Conservation (phyloP, 2,113 vertebrate genomes). For the Sphaerodactylus townsendi region DNA sequence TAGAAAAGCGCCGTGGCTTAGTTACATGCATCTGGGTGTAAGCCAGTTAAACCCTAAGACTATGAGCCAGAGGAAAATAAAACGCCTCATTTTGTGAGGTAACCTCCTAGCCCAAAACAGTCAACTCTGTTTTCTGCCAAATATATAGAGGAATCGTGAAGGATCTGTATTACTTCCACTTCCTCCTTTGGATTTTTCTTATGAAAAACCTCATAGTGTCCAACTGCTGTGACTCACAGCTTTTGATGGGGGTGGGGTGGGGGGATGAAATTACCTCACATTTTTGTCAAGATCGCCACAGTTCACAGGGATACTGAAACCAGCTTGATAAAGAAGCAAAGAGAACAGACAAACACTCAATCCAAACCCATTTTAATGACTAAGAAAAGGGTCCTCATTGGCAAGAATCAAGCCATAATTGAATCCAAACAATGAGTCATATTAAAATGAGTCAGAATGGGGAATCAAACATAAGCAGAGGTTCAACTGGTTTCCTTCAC, state of each 20-base stretch:
- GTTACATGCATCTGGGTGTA: neutral
- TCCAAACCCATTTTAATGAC: neutral
- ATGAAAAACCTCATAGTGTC: rapidly evolving
- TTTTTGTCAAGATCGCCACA: neutral
- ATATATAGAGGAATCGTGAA: neutral
- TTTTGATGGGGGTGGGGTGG: neutral
- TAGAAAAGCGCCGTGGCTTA: neutral
- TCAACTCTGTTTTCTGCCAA: neutral
- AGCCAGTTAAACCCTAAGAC: neutral
- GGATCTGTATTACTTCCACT: neutral
- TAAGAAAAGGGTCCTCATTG: neutral
- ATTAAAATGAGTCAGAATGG: neutral
- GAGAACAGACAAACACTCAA: neutral
- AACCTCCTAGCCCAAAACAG: neutral
- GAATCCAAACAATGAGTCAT: neutral
- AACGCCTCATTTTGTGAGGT: neutral
- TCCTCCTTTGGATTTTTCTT: rapidly evolving
- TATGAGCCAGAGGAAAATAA: neutral
- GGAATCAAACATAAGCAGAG: neutral
- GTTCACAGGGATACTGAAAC: neutral
- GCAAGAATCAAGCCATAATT: neutral
- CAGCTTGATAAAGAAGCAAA: neutral
- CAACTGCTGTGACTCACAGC: neutral
- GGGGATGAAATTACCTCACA: neutral
- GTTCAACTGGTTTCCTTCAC: neutral